A percentile compares a stretch with the other conserved stretches of the same genome.
These are phyloP conservation scores for Apodemia hepburni DNA, from an alignment of 2,888 invertebrate genomes.

Conservation along the genomic window DNA sequence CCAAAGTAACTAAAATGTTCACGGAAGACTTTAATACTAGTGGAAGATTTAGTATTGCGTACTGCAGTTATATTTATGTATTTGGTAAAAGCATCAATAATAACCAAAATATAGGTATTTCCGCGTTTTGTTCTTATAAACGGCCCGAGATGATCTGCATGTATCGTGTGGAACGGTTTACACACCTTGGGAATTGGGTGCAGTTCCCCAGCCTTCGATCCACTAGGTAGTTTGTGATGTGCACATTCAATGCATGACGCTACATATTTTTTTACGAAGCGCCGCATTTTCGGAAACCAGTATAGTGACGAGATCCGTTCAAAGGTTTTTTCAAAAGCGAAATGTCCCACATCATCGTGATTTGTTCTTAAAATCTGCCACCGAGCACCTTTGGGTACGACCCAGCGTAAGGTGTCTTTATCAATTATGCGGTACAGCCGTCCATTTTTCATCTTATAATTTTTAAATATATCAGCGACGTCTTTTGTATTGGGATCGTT, in stretches of 20 bases:
- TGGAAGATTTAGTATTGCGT: slow-evolving; percentile 9
- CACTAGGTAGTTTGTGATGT: slow-evolving; percentile 26
- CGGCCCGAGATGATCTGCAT: not conserved
- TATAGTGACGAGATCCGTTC: slow-evolving; percentile 18
- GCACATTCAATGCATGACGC: slow-evolving; percentile 27
- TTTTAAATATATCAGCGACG: too few species aligned
- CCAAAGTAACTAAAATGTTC: slow-evolving; percentile 25
- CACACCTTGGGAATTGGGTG: not conserved
- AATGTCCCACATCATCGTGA: slow-evolving; percentile 37
- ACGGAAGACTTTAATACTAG: slow-evolving; percentile 4
- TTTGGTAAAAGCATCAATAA: slow-evolving; percentile 17
- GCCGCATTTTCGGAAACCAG: slow-evolving; percentile 33
- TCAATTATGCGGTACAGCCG: too few species aligned
- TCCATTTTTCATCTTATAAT: too few species aligned
- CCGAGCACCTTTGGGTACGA: slow-evolving; percentile 32
- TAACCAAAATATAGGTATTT: slow-evolving; percentile 13
- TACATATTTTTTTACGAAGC: slow-evolving; percentile 29
- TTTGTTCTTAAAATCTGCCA: slow-evolving; percentile 32
- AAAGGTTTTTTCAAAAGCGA: slow-evolving; percentile 34
- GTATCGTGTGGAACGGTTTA: slow-evolving; percentile 10
- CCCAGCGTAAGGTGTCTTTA: too few species aligned
- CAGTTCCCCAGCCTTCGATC: not conserved
- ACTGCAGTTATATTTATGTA: slow-evolving; percentile 9
- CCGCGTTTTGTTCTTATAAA: slow-evolving; percentile 5
- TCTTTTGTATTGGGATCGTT: slow-evolving; percentile 1